Base-by-base conservation (phyloP, 2,888 invertebrate species). In the Orthosia gracilis region DNA sequence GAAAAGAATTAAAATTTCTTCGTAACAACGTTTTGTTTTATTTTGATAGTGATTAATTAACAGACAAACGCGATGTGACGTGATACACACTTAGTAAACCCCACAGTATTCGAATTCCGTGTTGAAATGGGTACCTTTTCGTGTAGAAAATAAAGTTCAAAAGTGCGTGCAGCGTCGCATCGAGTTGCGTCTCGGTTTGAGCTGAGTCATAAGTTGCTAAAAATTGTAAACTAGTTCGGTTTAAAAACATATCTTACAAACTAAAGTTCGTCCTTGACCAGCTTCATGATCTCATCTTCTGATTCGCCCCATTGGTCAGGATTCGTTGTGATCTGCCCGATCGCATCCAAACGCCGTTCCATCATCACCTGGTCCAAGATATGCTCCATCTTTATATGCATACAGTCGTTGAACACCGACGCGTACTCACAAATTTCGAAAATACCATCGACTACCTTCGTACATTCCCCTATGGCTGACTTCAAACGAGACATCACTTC, bases 301-400 rank as follows among this genome's bases (percentile, higher is more conserved):
- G 93, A 93, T 0, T 93, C 94, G 0, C 85, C 89, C 94, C 94
- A 94, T n/a, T 91, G 88, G n/a, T 96, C 95, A 1, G 93, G 91
- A 47, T 94, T 83, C 0, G 89, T 83, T 0, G 92, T 90, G 91
- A 96, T 94, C 79, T 96, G 93, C 0, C 95, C 95, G 45, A 96
- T 78, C 0, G 95, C 95, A 69, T 95, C 93, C 96, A 96, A 94
- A 0, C 96, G 86, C 4, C 95, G 88, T 62, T 96, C 95, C 94
- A 96, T 94, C 9, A 91, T 94, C 64, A 94, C 90, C 78, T 94
- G 94, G 65, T 96, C 96, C 61, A 96, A 73, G 4, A 96, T 91
- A 87, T 96, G 96, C 59, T 96, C 96, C 96, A 96, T 95, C 72
- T 93, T 95, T 86, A 95, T 94, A 87, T 96, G 96, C 96, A 96